Evolutionary conservation across 2,113 vertebrate species (phyloP).

Genomic region (Zeus faber): DNA sequence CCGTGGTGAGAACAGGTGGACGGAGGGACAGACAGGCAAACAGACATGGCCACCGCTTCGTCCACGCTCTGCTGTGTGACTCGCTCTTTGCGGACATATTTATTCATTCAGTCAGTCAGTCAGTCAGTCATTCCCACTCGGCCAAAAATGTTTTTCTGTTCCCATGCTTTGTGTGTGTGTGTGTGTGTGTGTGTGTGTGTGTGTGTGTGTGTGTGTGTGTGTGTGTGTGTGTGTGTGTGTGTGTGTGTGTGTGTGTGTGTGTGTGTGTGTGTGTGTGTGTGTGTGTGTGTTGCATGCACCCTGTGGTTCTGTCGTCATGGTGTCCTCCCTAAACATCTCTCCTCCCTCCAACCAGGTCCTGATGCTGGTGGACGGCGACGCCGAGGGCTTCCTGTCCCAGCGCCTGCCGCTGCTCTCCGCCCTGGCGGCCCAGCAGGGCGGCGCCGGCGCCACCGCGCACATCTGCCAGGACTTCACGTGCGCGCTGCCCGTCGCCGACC

Average conservation of each 20-base stretch:
- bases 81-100: too few species aligned
- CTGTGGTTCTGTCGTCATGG: too few species aligned
- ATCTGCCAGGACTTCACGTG: slow-evolving; percentile 86
- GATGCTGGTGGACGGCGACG: slow-evolving; percentile 79
- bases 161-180: slow-evolving; percentile 1
- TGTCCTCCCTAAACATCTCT: too few species aligned
- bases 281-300: too few species aligned
- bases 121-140: too few species aligned
- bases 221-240: neutral
- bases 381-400: slow-evolving; percentile 77
- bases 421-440: slow-evolving; percentile 73
- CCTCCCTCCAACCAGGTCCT: slow-evolving; percentile 76
- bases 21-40: too few species aligned
- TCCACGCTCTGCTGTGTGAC: too few species aligned
- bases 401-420: slow-evolving; percentile 81
- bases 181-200: neutral
- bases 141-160: too few species aligned
- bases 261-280: too few species aligned
- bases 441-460: slow-evolving; percentile 78
- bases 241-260: neutral
- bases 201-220: neutral
- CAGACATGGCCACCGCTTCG: too few species aligned
- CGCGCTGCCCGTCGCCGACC: slow-evolving; percentile 83
- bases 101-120: too few species aligned
- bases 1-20: too few species aligned